These are phyloP conservation scores for Ostrea edulis DNA, from an alignment of 1,140 invertebrate species.

Conservation along the genomic window DNA sequence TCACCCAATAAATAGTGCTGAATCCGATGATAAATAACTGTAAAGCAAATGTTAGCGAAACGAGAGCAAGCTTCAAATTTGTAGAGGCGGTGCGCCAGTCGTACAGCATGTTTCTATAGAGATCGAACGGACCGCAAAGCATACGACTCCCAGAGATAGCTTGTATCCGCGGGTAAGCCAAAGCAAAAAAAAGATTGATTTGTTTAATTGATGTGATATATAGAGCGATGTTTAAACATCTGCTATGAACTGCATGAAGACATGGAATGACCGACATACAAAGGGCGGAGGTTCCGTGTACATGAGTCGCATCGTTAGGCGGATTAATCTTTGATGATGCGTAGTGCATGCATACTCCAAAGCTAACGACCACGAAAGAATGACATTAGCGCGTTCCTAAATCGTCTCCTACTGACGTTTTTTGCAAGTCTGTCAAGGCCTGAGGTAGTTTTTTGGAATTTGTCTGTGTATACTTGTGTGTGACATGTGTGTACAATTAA, in stretches of 20 bases:
- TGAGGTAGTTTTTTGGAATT: background rate
- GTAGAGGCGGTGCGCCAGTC: background rate
- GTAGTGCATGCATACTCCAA: background rate
- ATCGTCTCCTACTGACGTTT: background rate
- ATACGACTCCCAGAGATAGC: background rate
- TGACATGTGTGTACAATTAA: background rate
- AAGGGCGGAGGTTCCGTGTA: background rate
- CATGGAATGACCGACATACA: background rate
- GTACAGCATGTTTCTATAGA: background rate
- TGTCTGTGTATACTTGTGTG: background rate
- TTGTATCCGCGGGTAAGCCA: background rate
- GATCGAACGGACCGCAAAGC: background rate
- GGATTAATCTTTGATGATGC: background rate
- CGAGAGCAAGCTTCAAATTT: background rate
- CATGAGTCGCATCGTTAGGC: no score
- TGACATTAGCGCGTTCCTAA: conserved; percentile 24
- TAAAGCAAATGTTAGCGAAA: background rate
- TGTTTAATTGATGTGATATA: conserved; percentile 22
- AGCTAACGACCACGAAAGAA: background rate
- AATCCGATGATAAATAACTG: background rate
- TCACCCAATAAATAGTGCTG: background rate
- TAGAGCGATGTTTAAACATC: conserved; percentile 6
- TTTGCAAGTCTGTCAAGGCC: background rate
- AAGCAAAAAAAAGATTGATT: background rate
- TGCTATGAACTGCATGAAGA: background rate